Evolutionary conservation across 2,113 vertebrate genomes (phyloP).

Genomic region (Macaca fascicularis): DNA sequence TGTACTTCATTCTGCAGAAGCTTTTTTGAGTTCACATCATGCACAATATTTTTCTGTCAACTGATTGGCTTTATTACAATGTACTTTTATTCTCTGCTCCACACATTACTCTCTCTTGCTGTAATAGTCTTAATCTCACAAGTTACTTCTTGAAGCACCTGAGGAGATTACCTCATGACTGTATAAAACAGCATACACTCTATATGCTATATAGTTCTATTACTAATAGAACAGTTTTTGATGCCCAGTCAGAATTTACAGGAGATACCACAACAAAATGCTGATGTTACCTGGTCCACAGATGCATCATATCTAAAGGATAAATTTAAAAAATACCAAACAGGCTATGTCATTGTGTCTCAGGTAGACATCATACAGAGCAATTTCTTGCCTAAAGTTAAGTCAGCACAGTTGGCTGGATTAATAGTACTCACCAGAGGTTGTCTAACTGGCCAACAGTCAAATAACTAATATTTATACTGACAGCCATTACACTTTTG

Average conservation of each 20-base stretch:
- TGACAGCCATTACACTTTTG: background rate
- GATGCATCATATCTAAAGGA: background rate
- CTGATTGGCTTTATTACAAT: background rate
- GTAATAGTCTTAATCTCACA: background rate
- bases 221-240: background rate
- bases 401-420: background rate
- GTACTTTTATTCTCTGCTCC: background rate
- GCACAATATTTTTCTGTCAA: background rate
- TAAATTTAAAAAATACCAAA: background rate
- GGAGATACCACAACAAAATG: background rate
- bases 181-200: background rate
- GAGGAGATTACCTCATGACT: background rate
- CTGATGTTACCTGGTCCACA: background rate
- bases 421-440: background rate
- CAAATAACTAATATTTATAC: background rate
- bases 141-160: background rate
- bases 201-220: no score
- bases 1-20: background rate
- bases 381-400: background rate
- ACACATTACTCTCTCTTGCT: background rate
- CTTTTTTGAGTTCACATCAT: background rate
- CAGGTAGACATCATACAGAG: background rate
- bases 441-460: background rate
- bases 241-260: background rate
- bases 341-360: background rate